Base-by-base conservation (phyloP, 2,113 vertebrate genomes). In the Sapajus apella region DNA sequence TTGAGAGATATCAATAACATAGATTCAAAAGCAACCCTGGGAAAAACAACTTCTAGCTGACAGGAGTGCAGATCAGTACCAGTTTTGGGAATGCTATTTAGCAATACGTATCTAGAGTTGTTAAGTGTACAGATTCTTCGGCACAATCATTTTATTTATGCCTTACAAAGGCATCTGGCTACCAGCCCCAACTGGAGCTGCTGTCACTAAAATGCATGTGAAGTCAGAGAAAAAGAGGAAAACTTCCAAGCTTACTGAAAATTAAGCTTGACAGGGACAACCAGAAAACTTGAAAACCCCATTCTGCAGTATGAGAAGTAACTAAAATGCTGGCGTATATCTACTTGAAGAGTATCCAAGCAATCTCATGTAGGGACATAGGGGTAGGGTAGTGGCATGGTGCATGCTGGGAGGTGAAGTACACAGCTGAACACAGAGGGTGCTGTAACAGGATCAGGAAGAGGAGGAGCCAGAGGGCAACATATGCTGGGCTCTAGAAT, bases 91-190 rank as follows among this genome's bases (percentile, higher is more conserved):
- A 93, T 77, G 90, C 23, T 95, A 21, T 70, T 91, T 70, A 95
- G 83, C 47, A 94, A 18, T 32, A 32, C 27, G 21, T 30, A 66
- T 50, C 20, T 47, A 76, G 75, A 87, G 27, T 61, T 91, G 82
- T 64, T 64, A 89, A 75, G 16, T 52, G n/a, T 37, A 8, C 13
- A 58, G 68, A 81, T 21, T 94, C 55, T 82, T 64, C 55, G 68
- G 64, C 72, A 64, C 89, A 84, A 64, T 66, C 45, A 94, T 94
- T 91, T 88, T 40, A 95, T 77, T 83, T 94, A 70, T 92, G 43
- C 56, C 88, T 96, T 92, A 75, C 70, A 86, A 61, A 81, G 86
- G 88, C 91, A 95, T 97, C 95, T 97, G 93, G 96, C 79, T 83
- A 88, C 37, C 95, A 96, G 95, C 66, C 77, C 27, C 73, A 21